These are phyloP conservation scores for Monarcha castaneiventris DNA, from an alignment of 2,113 vertebrate genomes.

Conservation along the genomic window DNA sequence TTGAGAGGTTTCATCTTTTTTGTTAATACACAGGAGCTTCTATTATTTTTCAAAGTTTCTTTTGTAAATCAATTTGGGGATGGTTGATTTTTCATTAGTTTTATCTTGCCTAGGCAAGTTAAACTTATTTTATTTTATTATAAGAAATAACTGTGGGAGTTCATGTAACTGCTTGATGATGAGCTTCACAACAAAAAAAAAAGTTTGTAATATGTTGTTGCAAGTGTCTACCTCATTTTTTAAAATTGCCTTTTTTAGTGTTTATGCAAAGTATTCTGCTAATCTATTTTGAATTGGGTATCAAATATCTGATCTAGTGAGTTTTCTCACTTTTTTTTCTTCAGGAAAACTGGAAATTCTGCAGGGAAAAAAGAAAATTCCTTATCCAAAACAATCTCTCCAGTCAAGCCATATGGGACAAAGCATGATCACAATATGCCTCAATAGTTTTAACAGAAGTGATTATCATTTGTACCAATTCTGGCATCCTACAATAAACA, in stretches of 20 bases:
- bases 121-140: not conserved
- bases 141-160: not conserved
- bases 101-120: not conserved
- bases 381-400: conserved; percentile 2
- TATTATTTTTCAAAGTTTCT: not conserved
- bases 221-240: not conserved
- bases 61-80: not conserved
- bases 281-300: not conserved
- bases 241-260: not conserved
- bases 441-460: conserved; percentile 5
- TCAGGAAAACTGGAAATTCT: conserved; percentile 3
- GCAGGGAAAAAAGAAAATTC: not conserved
- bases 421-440: not conserved
- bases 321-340: not conserved
- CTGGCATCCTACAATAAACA: not conserved
- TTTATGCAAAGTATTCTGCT: not conserved
- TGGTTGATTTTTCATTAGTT: not conserved
- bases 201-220: not conserved
- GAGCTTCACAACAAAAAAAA: not conserved
- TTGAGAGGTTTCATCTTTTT: not conserved
- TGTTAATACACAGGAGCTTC: not conserved
- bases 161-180: not conserved
- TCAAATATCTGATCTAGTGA: not conserved
- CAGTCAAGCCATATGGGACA: not conserved
- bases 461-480: not conserved